Evolutionary conservation across 2,797 vertebrate species (phyloP).

Genomic region (Rhinichthys osculus): DNA sequence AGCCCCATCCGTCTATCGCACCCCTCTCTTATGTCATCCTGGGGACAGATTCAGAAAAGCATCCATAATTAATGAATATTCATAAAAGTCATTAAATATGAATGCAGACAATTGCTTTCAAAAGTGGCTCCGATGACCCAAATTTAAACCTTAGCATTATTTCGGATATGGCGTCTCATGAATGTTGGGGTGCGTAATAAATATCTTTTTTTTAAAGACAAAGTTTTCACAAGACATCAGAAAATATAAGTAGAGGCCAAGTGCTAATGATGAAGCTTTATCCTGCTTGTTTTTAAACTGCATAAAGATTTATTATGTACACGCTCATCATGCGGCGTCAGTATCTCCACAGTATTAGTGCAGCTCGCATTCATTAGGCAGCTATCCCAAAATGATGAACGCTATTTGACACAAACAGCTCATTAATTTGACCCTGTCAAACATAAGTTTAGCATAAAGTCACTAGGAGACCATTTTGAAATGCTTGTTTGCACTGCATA

Average conservation of each 20-base stretch:
- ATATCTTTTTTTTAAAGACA: neutral
- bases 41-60: constrained; percentile 33
- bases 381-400: constrained; percentile 44
- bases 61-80: constrained; percentile 58
- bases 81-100: constrained; percentile 50
- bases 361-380: constrained; percentile 55
- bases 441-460: constrained; percentile 49
- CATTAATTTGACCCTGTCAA: constrained; percentile 58
- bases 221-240: neutral
- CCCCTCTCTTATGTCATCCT: constrained; percentile 23
- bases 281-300: constrained; percentile 2
- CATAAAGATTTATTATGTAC: constrained; percentile 43
- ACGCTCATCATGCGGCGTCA: constrained; percentile 22
- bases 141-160: constrained; percentile 37
- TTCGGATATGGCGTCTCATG: neutral
- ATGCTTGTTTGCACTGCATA: constrained; percentile 29
- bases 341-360: constrained; percentile 45
- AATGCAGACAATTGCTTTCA: constrained; percentile 51
- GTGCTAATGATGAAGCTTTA: constrained; percentile 4
- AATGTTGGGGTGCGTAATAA: neutral
- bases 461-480: constrained; percentile 39
- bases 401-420: constrained; percentile 50
- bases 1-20: constrained; percentile 15
- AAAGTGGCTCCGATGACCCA: constrained; percentile 41
- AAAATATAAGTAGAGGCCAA: constrained; percentile 2